Evolutionary conservation across 2,797 vertebrate genomes (phyloP).

Genomic region (Cebuella pygmaea): DNA sequence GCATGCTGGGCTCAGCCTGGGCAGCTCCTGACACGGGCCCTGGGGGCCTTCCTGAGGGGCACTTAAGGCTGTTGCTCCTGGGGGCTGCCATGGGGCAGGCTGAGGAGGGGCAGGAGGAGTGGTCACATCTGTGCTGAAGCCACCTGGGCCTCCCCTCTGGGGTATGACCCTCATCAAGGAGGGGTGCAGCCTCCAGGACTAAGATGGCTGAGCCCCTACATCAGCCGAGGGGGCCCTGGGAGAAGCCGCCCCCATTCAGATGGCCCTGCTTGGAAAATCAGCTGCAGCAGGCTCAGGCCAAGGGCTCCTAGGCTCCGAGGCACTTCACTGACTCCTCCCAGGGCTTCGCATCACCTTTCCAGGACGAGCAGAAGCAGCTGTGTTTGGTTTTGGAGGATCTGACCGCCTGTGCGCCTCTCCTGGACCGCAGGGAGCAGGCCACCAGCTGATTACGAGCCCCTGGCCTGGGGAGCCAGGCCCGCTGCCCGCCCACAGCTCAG

Average conservation of each 20-base stretch:
- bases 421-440: background rate
- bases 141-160: background rate
- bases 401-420: background rate
- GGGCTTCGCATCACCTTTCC: background rate
- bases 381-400: background rate
- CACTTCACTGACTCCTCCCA: background rate
- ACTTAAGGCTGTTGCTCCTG: background rate
- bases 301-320: background rate
- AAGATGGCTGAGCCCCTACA: background rate
- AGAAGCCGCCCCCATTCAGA: background rate
- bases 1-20: background rate
- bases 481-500: accelerated
- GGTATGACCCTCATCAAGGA: background rate
- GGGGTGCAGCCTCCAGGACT: background rate
- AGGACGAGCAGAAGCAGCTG: background rate
- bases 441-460: background rate
- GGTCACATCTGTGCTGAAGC: background rate
- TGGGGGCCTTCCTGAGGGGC: no score
- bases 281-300: background rate
- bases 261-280: background rate
- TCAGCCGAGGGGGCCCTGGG: background rate
- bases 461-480: background rate
- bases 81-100: background rate
- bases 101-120: background rate
- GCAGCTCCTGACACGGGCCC: no score